Base-by-base conservation (phyloP, 1,140 invertebrate genomes). In the Pygmarrhopalites habei region DNA sequence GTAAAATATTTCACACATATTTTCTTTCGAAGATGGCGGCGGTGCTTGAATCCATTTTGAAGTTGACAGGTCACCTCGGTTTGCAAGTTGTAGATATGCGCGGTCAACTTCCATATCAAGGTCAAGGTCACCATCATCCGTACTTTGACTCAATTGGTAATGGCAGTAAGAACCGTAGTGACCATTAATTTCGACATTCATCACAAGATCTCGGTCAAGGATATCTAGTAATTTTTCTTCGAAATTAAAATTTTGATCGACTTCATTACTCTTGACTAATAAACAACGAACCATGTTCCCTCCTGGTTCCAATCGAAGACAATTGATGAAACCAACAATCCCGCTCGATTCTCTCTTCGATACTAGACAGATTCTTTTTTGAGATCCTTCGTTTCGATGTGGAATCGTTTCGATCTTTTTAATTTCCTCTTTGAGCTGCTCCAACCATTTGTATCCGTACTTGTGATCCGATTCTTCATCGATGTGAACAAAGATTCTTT, bases 41-140 rank as follows among this genome's bases (percentile, higher is more conserved):
- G 68, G 41, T 53, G 88, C 87, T 79, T 97, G 90, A 67, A 97
- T 88, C 95, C 95, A 98, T 60, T 83, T 83, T n/a, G 98, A 79
- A 72, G 90, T 95, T 1, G 92, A 86, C 29, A 98, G 79, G 76
- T 98, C 95, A 65, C 92, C 93, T 69, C 92, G 82, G 2, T 84
- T 86, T 47, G 94, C 72, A 2, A 92, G 86, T 75, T 98, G 97
- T 12, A 98, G 86, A 73, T 92, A 96, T 14, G 94, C 94, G 76
- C 96, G 88, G 70, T 90, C 85, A 29, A 90, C 86, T n/a, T n/a
- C n/a, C n/a, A n/a, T n/a, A n/a, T n/a, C n/a, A 12, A 41, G 39
- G n/a, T 47, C 23, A 5, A 5, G 5, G 4, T 21, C 7, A 5
- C 7, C 7, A 10, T 4, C 7, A 10, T 47, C 23, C 4, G 5